Evolutionary conservation across 1,140 invertebrate species (phyloP).

Genomic region (Euborellia annulipes): DNA sequence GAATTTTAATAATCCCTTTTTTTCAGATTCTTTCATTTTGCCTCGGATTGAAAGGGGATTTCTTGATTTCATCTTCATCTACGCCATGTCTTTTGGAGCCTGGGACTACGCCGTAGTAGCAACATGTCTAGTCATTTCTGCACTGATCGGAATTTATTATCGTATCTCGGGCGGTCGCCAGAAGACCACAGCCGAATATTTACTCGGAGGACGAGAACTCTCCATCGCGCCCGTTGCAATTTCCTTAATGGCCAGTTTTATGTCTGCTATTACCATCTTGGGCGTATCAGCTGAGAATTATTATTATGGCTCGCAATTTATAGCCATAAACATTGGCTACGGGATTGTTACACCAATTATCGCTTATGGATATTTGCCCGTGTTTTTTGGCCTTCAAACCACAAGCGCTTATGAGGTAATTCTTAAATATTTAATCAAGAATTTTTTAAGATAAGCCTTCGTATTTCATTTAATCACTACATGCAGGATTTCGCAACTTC

Average conservation of each 20-base stretch:
- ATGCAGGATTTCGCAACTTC: too few relatives aligned
- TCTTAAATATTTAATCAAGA: too few relatives aligned
- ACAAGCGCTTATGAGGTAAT: conserved; percentile 74
- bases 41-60: too few relatives aligned
- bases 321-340: conserved; percentile 68
- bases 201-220: conserved; percentile 65
- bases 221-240: conserved; percentile 61
- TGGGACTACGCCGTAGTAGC: conserved; percentile 48
- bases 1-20: too few relatives aligned
- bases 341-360: conserved; percentile 63
- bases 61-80: too few relatives aligned
- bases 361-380: conserved; percentile 67
- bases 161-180: conserved; percentile 73
- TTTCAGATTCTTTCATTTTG: too few relatives aligned
- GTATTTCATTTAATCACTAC: too few relatives aligned
- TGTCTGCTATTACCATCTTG: conserved; percentile 85
- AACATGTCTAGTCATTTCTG: conserved; percentile 41
- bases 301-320: conserved; percentile 57
- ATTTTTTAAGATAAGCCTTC: too few relatives aligned
- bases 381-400: conserved; percentile 72
- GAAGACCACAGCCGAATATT: conserved; percentile 71
- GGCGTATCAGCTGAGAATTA: conserved; percentile 80
- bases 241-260: conserved; percentile 83
- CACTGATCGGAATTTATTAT: conserved; percentile 64
- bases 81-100: conserved; percentile 23